A percentile compares a stretch with the other conserved stretches of the same genome.
Conservation (phyloP, 1,140 invertebrate genomes). For the Cheumatopsyche charites region DNA sequence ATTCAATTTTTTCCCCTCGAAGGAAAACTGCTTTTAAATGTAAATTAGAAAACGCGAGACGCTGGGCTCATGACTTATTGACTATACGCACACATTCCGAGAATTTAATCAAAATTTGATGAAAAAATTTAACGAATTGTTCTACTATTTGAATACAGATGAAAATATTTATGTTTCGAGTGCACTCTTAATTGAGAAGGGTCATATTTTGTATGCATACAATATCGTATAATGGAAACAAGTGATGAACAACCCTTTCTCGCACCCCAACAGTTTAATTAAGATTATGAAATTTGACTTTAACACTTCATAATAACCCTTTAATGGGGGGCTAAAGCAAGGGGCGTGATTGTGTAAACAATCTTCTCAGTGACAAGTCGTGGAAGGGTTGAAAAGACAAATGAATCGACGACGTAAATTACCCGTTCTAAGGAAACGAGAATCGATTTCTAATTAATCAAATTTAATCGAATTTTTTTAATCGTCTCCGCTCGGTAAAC, state of each 20-base stretch:
- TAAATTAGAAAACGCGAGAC: conserved; percentile 45
- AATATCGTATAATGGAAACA: conserved; percentile 2
- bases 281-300: conserved; percentile 45
- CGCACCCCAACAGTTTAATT: conserved; percentile 36
- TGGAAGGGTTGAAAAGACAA: conserved; percentile 35
- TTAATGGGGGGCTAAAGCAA: conserved; percentile 28
- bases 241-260: conserved; percentile 31
- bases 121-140: too few relatives aligned
- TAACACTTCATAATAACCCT: conserved; percentile 43
- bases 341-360: conserved; percentile 43
- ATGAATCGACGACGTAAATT: conserved; percentile 10
- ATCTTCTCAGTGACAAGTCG: conserved; percentile 37
- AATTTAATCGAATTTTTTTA: too few relatives aligned
- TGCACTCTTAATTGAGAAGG: too few relatives aligned
- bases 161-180: too few relatives aligned
- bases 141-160: too few relatives aligned
- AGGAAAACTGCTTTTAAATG: conserved; percentile 38
- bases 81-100: too few relatives aligned
- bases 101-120: too few relatives aligned
- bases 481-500: too few relatives aligned
- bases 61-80: too few relatives aligned
- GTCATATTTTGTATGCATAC: conserved; percentile 1
- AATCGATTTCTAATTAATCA: too few relatives aligned
- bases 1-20: conserved; percentile 24
- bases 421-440: background rate